Evolutionary conservation across 2,888 invertebrate species (phyloP).

Genomic region (Bimastos eiseni): DNA sequence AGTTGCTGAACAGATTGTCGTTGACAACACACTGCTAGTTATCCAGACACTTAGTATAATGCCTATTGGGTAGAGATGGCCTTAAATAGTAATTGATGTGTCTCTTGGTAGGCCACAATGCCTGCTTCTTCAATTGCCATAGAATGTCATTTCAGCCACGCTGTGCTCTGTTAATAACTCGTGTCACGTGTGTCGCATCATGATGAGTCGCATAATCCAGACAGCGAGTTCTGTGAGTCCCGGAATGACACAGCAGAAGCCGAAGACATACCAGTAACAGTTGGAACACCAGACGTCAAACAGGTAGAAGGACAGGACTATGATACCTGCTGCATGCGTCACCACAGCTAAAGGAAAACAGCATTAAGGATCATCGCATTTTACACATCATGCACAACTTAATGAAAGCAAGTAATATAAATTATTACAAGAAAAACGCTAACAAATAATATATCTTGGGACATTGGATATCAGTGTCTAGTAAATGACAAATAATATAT

Average conservation of each 20-base stretch:
- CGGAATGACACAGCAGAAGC: slow-evolving; percentile 62
- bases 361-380: neutral
- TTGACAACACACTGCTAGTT: neutral
- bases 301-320: slow-evolving; percentile 62
- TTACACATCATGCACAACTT: neutral
- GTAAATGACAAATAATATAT: no score
- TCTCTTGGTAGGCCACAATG: neutral
- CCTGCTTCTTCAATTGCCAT: neutral
- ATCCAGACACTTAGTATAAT: neutral
- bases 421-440: no score
- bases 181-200: neutral
- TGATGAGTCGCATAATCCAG: slow-evolving; percentile 44
- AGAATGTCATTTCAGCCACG: neutral
- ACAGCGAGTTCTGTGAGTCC: slow-evolving; percentile 56
- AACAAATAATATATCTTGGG: no score
- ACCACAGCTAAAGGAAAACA: slow-evolving; percentile 8
- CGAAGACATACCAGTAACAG: slow-evolving; percentile 75
- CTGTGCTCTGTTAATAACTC: no score
- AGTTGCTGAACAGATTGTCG: neutral
- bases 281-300: slow-evolving; percentile 74
- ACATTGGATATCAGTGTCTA: no score
- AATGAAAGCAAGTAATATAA: no score
- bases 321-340: slow-evolving; percentile 21
- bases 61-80: neutral
- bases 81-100: neutral